phyloP scores from a whole-genome alignment of 2,888 invertebrate genomes.

The Caenorhabditis japonica region DNA sequence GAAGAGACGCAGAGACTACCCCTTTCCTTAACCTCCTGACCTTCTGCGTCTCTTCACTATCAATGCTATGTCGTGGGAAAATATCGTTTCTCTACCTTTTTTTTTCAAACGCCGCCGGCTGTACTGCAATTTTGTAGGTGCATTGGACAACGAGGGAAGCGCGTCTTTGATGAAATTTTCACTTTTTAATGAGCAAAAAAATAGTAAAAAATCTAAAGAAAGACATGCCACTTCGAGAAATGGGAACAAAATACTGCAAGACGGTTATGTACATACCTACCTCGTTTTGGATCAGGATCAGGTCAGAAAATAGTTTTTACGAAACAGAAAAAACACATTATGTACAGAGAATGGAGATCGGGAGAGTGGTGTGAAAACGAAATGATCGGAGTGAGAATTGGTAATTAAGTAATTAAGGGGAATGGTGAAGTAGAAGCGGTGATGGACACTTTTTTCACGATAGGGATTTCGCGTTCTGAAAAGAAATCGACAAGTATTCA shows the following conservation, averaged over 20 bases:
- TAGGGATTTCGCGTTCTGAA: constrained; percentile 51
- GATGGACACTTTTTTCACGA: constrained; percentile 61
- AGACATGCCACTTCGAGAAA: constrained; percentile 4
- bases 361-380: background rate
- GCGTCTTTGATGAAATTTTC: no score
- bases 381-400: background rate
- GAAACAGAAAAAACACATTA: background rate
- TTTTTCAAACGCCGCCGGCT: no score
- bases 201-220: background rate
- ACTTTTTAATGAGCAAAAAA: no score
- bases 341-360: background rate
- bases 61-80: no score
- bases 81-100: no score
- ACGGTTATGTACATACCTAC: constrained; percentile 2
- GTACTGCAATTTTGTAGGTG: no score
- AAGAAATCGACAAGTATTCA: background rate
- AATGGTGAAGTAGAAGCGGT: constrained; percentile 30
- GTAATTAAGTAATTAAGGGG: background rate
- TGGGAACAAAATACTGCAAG: background rate
- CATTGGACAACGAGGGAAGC: no score
- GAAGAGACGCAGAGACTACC: no score
- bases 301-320: background rate
- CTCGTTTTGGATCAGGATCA: constrained; percentile 24
- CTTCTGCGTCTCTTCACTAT: no score
- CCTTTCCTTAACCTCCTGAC: no score